These are phyloP conservation scores for Deroplatys truncata DNA, from an alignment of 2,888 invertebrate species.

Conservation along the genomic window DNA sequence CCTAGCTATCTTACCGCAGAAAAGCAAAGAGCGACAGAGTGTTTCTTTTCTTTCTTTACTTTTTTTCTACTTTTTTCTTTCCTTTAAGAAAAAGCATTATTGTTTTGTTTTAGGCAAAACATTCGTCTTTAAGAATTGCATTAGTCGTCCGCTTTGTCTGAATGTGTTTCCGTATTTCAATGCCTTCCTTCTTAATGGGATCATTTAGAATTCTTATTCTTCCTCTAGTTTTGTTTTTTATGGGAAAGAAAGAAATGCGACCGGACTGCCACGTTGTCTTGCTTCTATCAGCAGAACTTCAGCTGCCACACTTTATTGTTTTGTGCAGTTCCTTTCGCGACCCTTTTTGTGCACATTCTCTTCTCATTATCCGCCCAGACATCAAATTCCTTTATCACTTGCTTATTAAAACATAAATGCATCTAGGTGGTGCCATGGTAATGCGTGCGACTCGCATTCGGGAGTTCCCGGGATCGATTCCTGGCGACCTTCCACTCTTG, in stretches of 20 bases:
- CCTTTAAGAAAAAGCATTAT: not conserved
- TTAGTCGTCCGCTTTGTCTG: not conserved
- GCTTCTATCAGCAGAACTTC: not conserved
- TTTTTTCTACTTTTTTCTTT: too few species aligned
- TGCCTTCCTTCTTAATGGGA: conserved; percentile 8
- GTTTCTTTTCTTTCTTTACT: not conserved
- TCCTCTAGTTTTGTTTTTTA: not conserved
- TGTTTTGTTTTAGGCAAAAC: not conserved
- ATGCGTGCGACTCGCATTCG: too few species aligned
- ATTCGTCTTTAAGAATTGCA: not conserved
- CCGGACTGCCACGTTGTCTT: not conserved
- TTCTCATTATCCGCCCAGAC: not conserved
- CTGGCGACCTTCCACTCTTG: too few species aligned
- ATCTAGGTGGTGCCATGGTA: too few species aligned
- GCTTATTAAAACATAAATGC: not conserved
- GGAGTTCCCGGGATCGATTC: too few species aligned
- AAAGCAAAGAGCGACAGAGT: not conserved
- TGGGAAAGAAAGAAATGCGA: not conserved
- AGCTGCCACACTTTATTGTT: not conserved
- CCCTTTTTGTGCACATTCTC: too few species aligned
- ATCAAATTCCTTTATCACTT: not conserved
- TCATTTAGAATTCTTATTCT: conserved; percentile 7
- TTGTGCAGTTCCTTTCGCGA: not conserved
- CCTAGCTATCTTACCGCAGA: not conserved
- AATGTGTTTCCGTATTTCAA: not conserved